phyloP scores from a whole-genome alignment of 1,140 invertebrate species.

The Drosophila lini region DNA sequence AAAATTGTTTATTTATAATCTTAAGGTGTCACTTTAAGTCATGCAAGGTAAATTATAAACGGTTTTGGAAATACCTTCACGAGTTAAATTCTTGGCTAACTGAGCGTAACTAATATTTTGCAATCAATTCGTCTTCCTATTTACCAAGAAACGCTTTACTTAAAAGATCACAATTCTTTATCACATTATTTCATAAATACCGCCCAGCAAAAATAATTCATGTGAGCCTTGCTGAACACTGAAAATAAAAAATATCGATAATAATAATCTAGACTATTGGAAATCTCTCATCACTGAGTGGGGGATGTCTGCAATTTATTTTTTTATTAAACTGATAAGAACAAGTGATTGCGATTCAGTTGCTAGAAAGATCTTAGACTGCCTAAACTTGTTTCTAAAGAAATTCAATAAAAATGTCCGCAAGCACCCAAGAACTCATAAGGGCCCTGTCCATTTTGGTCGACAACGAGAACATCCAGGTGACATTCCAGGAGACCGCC shows the following conservation, averaged over 20 bases:
- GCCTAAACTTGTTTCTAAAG: not conserved
- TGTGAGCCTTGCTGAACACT: not conserved
- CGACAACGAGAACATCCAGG: constrained; percentile 1
- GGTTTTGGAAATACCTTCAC: not conserved
- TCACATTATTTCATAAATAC: not conserved
- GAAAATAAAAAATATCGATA: not conserved
- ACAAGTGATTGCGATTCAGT: not conserved
- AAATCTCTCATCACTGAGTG: not conserved
- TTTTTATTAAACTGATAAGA: not conserved
- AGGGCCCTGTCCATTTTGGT: constrained; percentile 7
- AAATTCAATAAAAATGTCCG: not conserved
- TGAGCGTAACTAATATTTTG: not conserved
- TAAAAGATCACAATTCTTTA: not conserved
- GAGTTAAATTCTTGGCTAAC: not conserved
- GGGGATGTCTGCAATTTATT: not conserved
- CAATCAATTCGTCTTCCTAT: not conserved
- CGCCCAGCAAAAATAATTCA: not conserved
- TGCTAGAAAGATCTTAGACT: not conserved
- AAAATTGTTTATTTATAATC: not conserved
- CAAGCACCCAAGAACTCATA: not conserved
- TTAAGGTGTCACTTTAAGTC: not conserved
- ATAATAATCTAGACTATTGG: not conserved
- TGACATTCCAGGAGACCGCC: constrained; percentile 7
- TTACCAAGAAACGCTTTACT: not conserved
- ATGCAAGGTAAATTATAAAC: not conserved